These are phyloP conservation scores for Muscidifurax raptorellus DNA, from an alignment of 1,140 invertebrate genomes.

Conservation along the genomic window DNA sequence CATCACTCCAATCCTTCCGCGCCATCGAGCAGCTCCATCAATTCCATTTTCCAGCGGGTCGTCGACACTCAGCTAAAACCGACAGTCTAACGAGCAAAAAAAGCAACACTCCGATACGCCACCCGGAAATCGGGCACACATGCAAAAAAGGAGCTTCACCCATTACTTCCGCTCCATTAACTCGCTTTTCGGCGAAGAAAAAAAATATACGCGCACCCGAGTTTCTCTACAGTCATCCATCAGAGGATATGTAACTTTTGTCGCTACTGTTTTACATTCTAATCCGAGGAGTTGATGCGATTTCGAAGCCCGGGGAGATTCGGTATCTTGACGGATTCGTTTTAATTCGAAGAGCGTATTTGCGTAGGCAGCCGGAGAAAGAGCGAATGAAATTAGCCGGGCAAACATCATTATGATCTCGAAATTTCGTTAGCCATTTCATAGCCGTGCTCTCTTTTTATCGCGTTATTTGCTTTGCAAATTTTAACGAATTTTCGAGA, in stretches of 20 bases:
- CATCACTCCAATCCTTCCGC: not conserved
- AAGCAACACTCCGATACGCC: not conserved
- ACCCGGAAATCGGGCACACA: not conserved
- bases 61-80: not conserved
- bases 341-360: not conserved
- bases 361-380: not conserved
- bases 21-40: not conserved
- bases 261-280: too few relatives aligned
- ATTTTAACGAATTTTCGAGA: not conserved
- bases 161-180: conserved; percentile 23
- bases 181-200: not conserved
- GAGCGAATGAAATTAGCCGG: not conserved
- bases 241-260: not conserved
- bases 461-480: not conserved
- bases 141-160: not conserved
- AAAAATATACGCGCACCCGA: not conserved
- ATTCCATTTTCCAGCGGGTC: not conserved
- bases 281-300: not conserved
- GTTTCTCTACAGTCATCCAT: not conserved
- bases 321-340: not conserved
- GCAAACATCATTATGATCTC: too few relatives aligned
- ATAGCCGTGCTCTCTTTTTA: not conserved
- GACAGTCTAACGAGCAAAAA: not conserved
- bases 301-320: not conserved
- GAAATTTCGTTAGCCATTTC: too few relatives aligned